A percentile compares a stretch with the other conserved stretches of the same genome.
Evolutionary conservation across 2,797 vertebrate species (phyloP).

Genomic region (Phrynocephalus forsythii): DNA sequence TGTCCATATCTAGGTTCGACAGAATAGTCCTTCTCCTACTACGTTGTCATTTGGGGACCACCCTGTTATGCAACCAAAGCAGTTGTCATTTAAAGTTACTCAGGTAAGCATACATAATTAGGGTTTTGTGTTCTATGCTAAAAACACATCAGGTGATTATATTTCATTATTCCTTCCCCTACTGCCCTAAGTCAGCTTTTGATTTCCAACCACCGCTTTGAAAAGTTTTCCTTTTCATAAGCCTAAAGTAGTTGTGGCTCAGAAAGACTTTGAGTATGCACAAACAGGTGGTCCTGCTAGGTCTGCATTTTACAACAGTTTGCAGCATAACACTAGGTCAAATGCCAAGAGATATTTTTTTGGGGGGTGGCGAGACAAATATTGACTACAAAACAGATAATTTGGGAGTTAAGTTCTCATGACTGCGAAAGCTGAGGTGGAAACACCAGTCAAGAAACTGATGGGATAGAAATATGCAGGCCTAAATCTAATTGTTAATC

Average conservation of each 20-base stretch:
- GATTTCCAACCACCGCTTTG: conserved; percentile 11
- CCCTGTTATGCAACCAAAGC: conserved; percentile 90
- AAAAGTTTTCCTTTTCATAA: background rate
- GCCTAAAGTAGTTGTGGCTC: background rate
- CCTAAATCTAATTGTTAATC: background rate
- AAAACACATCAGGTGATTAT: background rate
- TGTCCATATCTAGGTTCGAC: conserved; percentile 85
- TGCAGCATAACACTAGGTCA: background rate
- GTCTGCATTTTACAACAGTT: conserved; percentile 28
- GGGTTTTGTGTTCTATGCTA: background rate
- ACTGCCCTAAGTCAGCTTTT: background rate
- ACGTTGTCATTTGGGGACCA: conserved; percentile 96
- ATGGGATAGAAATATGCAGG: background rate
- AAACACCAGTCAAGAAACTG: background rate
- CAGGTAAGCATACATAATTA: conserved; percentile 82
- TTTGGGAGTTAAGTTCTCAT: conserved; percentile 37
- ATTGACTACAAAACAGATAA: conserved; percentile 36
- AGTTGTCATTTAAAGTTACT: conserved; percentile 92
- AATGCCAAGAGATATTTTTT: background rate
- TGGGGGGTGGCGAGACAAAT: background rate
- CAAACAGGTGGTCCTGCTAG: conserved; percentile 22
- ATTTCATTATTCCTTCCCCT: conserved; percentile 15
- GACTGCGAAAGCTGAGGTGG: conserved; percentile 16
- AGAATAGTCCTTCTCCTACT: conserved; percentile 97
- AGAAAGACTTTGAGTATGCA: background rate